Evolutionary conservation across 2,113 vertebrate species (phyloP).

Genomic region (Daphoenositta chrysoptera): DNA sequence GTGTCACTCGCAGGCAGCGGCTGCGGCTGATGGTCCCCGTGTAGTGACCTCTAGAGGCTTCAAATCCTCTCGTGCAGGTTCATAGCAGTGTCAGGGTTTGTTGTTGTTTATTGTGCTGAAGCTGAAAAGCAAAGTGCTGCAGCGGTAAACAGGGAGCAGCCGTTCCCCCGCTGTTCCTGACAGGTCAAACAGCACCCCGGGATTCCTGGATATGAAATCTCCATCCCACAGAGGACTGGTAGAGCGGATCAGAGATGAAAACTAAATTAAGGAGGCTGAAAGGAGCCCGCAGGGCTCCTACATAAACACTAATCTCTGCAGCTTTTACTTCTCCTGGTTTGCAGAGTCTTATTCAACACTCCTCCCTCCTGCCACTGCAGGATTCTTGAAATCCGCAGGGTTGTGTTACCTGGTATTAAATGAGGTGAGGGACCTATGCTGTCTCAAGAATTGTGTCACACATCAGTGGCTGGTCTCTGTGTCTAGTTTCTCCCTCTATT

Average conservation of each 20-base stretch:
- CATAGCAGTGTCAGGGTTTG: background rate
- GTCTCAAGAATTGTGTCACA: background rate
- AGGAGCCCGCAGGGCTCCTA: background rate
- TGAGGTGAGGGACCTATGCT: background rate
- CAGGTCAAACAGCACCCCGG: background rate
- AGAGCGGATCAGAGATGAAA: background rate
- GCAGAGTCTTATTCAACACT: background rate
- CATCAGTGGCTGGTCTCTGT: background rate
- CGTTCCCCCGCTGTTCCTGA: background rate
- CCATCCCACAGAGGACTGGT: background rate
- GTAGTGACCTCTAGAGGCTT: slow-evolving; percentile 33
- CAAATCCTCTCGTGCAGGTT: background rate
- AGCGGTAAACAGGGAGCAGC: background rate
- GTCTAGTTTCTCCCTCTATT: background rate
- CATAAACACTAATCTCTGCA: background rate
- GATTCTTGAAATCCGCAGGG: background rate
- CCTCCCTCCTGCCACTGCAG: background rate
- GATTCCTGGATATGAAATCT: background rate
- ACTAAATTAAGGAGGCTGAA: background rate
- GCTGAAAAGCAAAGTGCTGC: background rate
- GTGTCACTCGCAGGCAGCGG: slow-evolving; percentile 50
- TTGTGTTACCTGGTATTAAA: background rate
- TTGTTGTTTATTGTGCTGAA: background rate
- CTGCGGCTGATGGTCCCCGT: background rate
- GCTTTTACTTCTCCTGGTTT: background rate